phyloP scores from a whole-genome alignment of 2,888 invertebrate genomes.

The Biston betularia region DNA sequence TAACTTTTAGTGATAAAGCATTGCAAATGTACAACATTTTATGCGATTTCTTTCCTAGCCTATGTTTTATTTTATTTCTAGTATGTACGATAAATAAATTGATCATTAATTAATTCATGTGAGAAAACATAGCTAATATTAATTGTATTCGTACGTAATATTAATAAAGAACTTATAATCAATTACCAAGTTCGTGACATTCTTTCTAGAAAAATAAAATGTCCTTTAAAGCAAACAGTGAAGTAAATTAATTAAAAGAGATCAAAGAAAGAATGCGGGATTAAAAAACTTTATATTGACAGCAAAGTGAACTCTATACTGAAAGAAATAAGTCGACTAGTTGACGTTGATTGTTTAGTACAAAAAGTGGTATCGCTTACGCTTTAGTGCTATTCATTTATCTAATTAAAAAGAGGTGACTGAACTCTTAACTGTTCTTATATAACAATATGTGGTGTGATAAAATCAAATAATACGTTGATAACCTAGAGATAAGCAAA shows the following conservation, averaged over 20 bases:
- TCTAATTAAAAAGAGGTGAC: slow-evolving; percentile 59
- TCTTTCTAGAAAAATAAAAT: slow-evolving; percentile 4
- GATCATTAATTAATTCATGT: too few species aligned
- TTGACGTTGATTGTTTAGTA: slow-evolving; percentile 10
- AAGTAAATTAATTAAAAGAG: slow-evolving; percentile 24
- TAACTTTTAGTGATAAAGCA: too few species aligned
- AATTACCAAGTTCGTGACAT: not conserved
- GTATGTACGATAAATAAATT: too few species aligned
- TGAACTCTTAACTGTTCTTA: slow-evolving; percentile 56
- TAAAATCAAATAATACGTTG: slow-evolving; percentile 45
- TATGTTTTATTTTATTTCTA: too few species aligned
- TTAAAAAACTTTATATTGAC: slow-evolving; percentile 18
- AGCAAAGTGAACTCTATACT: slow-evolving; percentile 21
- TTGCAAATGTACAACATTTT: too few species aligned
- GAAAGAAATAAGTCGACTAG: slow-evolving; percentile 7
- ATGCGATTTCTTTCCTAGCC: too few species aligned
- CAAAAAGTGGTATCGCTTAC: slow-evolving; percentile 38
- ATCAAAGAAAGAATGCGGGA: slow-evolving; percentile 17
- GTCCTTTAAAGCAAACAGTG: slow-evolving; percentile 13
- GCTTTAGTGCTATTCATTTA: slow-evolving; percentile 53
- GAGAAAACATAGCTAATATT: too few species aligned
- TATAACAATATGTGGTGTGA: slow-evolving; percentile 47
- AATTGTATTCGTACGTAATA: too few species aligned
- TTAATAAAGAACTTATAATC: not conserved
- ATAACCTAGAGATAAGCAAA: slow-evolving; percentile 35